A percentile compares a stretch with the other conserved stretches of the same genome.
Conservation (phyloP, 2,113 vertebrate species). For the Penelope pileata region DNA sequence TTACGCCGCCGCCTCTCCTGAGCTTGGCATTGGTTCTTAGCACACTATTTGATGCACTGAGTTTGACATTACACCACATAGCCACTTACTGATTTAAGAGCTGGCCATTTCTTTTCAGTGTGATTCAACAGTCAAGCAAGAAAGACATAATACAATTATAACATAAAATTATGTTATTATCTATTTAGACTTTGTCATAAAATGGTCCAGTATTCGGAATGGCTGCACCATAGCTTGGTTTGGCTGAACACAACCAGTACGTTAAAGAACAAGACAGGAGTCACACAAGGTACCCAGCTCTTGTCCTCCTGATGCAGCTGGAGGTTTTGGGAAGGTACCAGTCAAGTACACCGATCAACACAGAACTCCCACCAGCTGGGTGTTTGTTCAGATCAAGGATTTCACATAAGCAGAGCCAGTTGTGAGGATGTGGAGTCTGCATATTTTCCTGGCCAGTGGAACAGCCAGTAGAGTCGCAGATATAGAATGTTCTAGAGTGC, state of each 20-base stretch:
- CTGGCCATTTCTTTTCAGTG: neutral
- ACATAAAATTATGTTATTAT: neutral
- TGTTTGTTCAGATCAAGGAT: neutral
- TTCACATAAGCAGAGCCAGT: neutral
- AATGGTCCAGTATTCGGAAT: neutral
- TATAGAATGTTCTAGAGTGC: neutral
- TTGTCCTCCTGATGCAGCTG: neutral
- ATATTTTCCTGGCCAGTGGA: neutral
- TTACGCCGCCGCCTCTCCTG: neutral
- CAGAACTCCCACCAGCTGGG: neutral
- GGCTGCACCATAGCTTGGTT: neutral
- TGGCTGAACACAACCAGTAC: neutral
- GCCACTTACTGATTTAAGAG: neutral
- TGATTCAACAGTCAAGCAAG: neutral
- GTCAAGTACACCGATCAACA: neutral
- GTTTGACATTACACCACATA: neutral
- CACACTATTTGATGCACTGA: neutral
- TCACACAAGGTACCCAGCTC: neutral
- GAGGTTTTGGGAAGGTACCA: neutral
- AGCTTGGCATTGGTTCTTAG: neutral
- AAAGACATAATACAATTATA: neutral
- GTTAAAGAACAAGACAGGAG: neutral
- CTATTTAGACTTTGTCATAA: neutral
- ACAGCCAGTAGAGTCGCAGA: neutral
- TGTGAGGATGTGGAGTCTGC: neutral